Evolutionary conservation across 1,140 invertebrate species (phyloP), one percentile per base, ranked within the genome.

Genomic region (Tetraneura akinire): DNA sequence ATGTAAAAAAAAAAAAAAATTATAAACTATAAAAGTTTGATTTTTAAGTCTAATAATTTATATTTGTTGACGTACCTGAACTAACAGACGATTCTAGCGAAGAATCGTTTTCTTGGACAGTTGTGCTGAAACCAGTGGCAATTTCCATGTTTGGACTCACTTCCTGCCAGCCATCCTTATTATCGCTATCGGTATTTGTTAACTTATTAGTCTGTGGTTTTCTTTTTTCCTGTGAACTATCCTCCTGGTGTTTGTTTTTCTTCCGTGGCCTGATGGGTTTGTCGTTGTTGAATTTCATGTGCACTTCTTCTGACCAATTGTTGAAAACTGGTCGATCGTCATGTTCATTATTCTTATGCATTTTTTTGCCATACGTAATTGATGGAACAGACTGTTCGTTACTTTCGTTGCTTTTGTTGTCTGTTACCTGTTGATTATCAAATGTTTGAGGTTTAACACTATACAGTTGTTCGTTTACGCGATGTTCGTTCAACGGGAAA

Each of bases 91-190:
- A 47, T 11, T 78, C 74, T 26, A 26, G 74, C 45, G 74, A 78
- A 26, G 74, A 62, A 78, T 62, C 74, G 9, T 78, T 37, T 3
- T 78, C 55, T 29, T 60, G 51, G 9, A 78, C 74, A 1, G 74
- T 45, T n/a, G 74, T 45, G 11, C n/a, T 60, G 16, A 32, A 47
- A 2, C 74, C 74, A 0, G 74, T 78, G 8, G 74, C 74, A 1
- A 78, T 78, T n/a, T 78, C 74, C 53, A 78, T 60, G 6, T 78
- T 78, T 0, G 74, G 74, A 47, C 55, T 62, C 10, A 78, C 21
- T 62, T 78, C 74, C 8, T 78, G 74, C 74, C 74, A 78, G 1
- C 74, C 74, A 21, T 62, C 55, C 16, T 78, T 78, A 11, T n/a
- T 57, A 1, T 62, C 37, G 9, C n/a, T 45, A 18, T 6, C 26